phyloP scores from a whole-genome alignment of 2,113 vertebrate genomes.

The Elephas maximus region DNA sequence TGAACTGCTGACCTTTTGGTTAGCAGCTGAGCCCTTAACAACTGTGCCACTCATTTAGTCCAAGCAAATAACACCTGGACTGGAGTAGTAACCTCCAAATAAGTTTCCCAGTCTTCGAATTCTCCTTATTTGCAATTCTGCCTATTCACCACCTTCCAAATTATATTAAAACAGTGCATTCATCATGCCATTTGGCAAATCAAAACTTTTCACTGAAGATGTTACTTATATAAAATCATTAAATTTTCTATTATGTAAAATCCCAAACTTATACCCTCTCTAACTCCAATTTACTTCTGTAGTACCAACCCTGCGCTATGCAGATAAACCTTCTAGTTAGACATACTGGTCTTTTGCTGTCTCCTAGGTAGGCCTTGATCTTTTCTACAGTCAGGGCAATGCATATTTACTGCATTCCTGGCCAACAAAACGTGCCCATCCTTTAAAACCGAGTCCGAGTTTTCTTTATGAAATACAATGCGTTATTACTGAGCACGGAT shows the following conservation, averaged over 20 bases:
- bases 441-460: background rate
- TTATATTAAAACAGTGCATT: background rate
- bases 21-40: too few relatives aligned
- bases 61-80: background rate
- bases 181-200: background rate
- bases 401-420: background rate
- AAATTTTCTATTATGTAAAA: background rate
- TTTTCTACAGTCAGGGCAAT: background rate
- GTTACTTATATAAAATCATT: too few relatives aligned
- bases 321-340: background rate
- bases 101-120: background rate
- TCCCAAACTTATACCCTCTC: background rate
- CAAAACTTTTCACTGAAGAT: background rate
- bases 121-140: background rate
- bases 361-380: background rate
- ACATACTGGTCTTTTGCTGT: background rate
- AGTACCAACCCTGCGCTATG: background rate
- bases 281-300: background rate
- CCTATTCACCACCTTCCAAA: background rate
- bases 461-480: background rate
- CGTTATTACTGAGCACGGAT: background rate
- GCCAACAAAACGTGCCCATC: background rate
- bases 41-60: background rate
- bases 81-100: background rate
- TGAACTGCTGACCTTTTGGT: too few relatives aligned